These are phyloP conservation scores for Eleutherodactylus coqui DNA, from an alignment of 2,797 vertebrate genomes.

Conservation along the genomic window DNA sequence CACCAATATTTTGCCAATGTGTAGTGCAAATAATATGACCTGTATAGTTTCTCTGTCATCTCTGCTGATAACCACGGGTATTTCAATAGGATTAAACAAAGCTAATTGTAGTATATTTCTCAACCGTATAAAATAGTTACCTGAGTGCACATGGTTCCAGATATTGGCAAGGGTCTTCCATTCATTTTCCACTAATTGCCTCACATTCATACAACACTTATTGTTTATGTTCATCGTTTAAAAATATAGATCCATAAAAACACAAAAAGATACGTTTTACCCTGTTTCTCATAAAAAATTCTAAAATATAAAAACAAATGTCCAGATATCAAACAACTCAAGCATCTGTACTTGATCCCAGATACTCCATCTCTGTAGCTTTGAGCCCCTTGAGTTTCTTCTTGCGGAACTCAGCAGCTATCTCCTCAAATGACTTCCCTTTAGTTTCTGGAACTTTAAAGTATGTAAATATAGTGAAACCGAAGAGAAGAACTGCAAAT, in stretches of 20 bases:
- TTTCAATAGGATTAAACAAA: background rate
- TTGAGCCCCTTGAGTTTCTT: constrained; percentile 66
- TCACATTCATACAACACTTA: constrained; percentile 1
- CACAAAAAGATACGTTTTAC: constrained; percentile 40
- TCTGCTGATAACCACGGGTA: background rate
- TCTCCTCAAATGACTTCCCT: constrained; percentile 93
- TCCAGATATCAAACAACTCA: constrained; percentile 67
- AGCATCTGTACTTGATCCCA: constrained; percentile 76
- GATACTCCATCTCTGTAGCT: constrained; percentile 82
- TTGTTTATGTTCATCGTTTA: constrained; percentile 22
- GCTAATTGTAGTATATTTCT: background rate
- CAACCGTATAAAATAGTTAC: background rate
- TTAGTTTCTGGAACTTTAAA: constrained; percentile 95
- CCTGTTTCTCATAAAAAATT: accelerated
- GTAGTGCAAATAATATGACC: background rate
- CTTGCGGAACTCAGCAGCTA: constrained; percentile 84
- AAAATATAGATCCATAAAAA: constrained; percentile 59
- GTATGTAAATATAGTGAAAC: constrained; percentile 84
- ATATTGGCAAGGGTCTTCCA: background rate
- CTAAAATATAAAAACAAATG: constrained; percentile 42
- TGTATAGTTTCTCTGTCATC: background rate
- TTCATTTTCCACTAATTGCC: background rate
- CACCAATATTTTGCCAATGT: background rate
- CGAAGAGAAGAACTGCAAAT: constrained; percentile 84
- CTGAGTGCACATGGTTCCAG: background rate